These are phyloP conservation scores for Eospalax fontanierii DNA, from an alignment of 2,797 vertebrate genomes.

Conservation along the genomic window DNA sequence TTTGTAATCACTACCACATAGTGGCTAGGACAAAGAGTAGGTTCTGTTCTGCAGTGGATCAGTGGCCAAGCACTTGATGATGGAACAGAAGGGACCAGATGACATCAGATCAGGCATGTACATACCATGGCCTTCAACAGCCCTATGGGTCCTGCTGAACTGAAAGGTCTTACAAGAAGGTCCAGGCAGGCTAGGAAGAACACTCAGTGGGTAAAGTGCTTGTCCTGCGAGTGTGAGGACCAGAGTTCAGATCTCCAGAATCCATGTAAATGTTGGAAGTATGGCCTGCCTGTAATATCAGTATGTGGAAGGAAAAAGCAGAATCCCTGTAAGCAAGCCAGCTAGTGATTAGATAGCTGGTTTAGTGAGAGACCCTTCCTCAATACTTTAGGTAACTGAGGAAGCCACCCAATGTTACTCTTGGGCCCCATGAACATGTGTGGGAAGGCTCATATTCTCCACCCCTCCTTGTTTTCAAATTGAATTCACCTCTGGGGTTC, in stretches of 20 bases:
- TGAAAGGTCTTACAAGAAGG: neutral
- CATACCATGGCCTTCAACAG: neutral
- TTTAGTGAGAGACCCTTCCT: too few species aligned
- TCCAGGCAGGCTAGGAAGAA: neutral
- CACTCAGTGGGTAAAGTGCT: too few species aligned
- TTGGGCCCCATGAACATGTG: too few species aligned
- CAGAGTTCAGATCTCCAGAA: neutral
- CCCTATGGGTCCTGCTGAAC: neutral
- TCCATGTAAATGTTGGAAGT: neutral
- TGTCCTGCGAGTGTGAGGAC: neutral
- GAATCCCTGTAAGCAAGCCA: too few species aligned
- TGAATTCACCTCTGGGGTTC: neutral
- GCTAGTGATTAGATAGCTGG: too few species aligned
- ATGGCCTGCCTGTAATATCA: neutral
- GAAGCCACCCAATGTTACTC: neutral
- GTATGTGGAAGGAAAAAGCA: too few species aligned
- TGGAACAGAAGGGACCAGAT: too few species aligned
- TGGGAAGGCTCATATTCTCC: neutral
- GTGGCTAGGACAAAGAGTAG: neutral
- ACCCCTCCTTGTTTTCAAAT: neutral
- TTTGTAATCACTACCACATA: constrained; percentile 47
- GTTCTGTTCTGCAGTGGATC: neutral
- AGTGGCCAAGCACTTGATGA: neutral
- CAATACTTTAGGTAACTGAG: too few species aligned
- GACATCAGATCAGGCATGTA: too few species aligned